A percentile compares a stretch with the other conserved stretches of the same genome.
Conservation (phyloP, 2,888 invertebrate genomes). For the Spodoptera exigua region DNA sequence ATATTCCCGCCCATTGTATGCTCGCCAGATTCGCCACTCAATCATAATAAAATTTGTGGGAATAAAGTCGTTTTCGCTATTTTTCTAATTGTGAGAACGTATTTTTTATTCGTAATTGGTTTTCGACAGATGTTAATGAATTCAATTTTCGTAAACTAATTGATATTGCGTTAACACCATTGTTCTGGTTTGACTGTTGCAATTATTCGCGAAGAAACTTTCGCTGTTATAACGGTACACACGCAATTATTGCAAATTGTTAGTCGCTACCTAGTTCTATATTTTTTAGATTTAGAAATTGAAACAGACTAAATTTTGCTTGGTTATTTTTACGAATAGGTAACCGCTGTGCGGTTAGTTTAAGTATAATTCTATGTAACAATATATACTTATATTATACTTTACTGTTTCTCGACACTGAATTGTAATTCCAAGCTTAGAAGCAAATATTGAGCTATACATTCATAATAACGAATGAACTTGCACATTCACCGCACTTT, state of each 20-base stretch:
- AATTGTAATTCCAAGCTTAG: neutral
- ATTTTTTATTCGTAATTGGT: slow-evolving; percentile 70
- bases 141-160: slow-evolving; percentile 69
- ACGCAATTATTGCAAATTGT: slow-evolving; percentile 21
- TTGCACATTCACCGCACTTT: too few species aligned
- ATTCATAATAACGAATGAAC: too few species aligned
- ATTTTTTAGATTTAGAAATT: slow-evolving; percentile 29
- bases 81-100: slow-evolving; percentile 80
- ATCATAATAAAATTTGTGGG: slow-evolving; percentile 82
- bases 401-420: neutral
- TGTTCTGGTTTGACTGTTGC: slow-evolving; percentile 57
- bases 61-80: slow-evolving; percentile 75
- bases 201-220: slow-evolving; percentile 51
- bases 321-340: slow-evolving; percentile 21
- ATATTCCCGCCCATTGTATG: slow-evolving; percentile 76
- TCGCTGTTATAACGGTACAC: slow-evolving; percentile 28
- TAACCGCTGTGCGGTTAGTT: neutral
- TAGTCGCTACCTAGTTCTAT: slow-evolving; percentile 24
- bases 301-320: slow-evolving; percentile 24
- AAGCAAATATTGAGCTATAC: too few species aligned
- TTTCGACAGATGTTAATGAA: slow-evolving; percentile 72
- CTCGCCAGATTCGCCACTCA: slow-evolving; percentile 79
- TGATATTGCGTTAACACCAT: slow-evolving; percentile 61
- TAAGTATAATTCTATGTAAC: slow-evolving; percentile 6
- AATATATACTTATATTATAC: slow-evolving; percentile 7